Conservation (phyloP, 2,888 invertebrate genomes). For the Brachyopa scutellaris region DNA sequence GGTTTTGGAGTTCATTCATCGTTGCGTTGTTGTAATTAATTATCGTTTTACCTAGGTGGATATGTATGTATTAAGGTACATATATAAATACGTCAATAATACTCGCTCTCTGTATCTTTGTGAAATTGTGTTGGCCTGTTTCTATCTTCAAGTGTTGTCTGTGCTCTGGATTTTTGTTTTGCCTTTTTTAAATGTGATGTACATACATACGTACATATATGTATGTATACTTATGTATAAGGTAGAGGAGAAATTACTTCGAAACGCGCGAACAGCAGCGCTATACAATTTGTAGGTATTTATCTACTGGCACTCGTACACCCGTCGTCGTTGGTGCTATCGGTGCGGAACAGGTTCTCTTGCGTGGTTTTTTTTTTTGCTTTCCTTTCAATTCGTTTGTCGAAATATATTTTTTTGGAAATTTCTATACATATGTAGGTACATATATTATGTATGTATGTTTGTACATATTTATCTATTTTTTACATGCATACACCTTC, state of each 20-base stretch:
- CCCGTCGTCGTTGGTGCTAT: conserved; percentile 1
- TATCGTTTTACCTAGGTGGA: not conserved
- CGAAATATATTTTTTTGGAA: not conserved
- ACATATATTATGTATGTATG: too few relatives aligned
- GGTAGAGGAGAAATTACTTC: conserved; percentile 8
- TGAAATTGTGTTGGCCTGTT: not conserved
- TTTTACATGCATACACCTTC: too few relatives aligned
- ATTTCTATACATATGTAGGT: too few relatives aligned
- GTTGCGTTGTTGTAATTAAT: conserved; percentile 6
- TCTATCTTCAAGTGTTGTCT: not conserved
- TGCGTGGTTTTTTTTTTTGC: not conserved
- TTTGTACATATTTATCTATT: too few relatives aligned
- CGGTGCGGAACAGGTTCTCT: conserved; percentile 15
- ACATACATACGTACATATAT: not conserved
- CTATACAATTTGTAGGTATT: too few relatives aligned
- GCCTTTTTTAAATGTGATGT: not conserved
- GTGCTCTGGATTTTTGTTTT: not conserved
- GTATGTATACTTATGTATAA: not conserved
- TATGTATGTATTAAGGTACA: not conserved
- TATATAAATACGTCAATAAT: too few relatives aligned
- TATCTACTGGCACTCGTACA: too few relatives aligned
- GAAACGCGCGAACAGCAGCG: not conserved
- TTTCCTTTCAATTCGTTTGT: not conserved
- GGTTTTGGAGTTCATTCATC: conserved; percentile 1
- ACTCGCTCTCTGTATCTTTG: not conserved